Conservation (phyloP, 2,888 invertebrate genomes). For the Iphiclides podalirius region DNA sequence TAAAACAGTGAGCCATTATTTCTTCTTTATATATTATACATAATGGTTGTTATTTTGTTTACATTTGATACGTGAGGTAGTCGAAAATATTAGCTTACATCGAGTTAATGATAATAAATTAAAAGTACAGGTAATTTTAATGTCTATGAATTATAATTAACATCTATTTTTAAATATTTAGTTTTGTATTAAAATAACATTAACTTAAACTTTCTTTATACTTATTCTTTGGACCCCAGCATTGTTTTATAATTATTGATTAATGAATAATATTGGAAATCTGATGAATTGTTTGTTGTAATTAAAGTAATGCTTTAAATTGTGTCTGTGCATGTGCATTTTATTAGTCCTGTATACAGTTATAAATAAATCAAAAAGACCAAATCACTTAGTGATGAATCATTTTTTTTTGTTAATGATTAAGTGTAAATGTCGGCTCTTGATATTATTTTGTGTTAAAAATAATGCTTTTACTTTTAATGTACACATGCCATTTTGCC, state of each 20-base stretch:
- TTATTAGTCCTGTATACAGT: slow-evolving; percentile 56
- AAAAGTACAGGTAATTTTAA: slow-evolving; percentile 73
- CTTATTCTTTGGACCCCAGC: slow-evolving; percentile 37
- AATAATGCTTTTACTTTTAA: slow-evolving; percentile 77
- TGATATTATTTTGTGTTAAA: slow-evolving; percentile 77
- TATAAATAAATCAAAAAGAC: slow-evolving; percentile 53
- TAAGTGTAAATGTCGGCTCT: slow-evolving; percentile 68
- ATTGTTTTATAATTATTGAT: slow-evolving; percentile 22
- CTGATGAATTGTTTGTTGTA: slow-evolving; percentile 36
- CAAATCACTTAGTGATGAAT: slow-evolving; percentile 76
- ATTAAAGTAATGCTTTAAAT: slow-evolving; percentile 51
- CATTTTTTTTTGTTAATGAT: slow-evolving; percentile 51
- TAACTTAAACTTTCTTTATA: slow-evolving; percentile 56
- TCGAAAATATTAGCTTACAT: slow-evolving; percentile 61
- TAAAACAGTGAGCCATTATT: slow-evolving; percentile 45
- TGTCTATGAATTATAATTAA: slow-evolving; percentile 61
- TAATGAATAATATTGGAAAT: slow-evolving; percentile 6
- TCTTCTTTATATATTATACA: slow-evolving; percentile 23
- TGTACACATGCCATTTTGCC: slow-evolving; percentile 80
- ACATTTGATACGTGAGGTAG: slow-evolving; percentile 66
- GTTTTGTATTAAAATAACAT: slow-evolving; percentile 62
- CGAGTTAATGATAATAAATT: slow-evolving; percentile 68
- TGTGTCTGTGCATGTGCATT: slow-evolving; percentile 61
- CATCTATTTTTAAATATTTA: slow-evolving; percentile 62
- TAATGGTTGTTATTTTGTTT: slow-evolving; percentile 51